phyloP scores from a whole-genome alignment of 2,113 vertebrate genomes.

The Tetrao urogallus region DNA sequence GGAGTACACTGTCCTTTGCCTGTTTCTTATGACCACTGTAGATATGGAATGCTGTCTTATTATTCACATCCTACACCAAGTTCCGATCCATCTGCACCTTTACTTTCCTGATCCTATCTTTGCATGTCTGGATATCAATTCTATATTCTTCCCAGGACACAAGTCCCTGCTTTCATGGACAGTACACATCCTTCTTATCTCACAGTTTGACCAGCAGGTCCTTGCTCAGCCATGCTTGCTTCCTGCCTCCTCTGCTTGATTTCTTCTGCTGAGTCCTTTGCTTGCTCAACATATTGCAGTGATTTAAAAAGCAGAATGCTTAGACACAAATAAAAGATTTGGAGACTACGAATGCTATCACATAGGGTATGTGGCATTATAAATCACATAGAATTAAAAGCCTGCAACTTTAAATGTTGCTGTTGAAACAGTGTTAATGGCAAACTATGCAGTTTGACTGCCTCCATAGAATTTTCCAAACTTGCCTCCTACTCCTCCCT shows the following conservation, averaged over 20 bases:
- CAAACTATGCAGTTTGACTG: not conserved
- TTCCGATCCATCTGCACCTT: not conserved
- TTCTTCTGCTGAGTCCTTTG: not conserved
- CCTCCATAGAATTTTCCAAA: not conserved
- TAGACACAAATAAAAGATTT: constrained; percentile 60
- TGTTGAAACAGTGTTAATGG: constrained; percentile 35
- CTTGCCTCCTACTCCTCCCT: not conserved
- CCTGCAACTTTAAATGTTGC: constrained; percentile 35
- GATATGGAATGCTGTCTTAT: not conserved
- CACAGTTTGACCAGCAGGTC: not conserved
- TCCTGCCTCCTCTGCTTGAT: not conserved
- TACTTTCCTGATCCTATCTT: not conserved
- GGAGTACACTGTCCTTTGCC: no score
- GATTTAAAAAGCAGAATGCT: constrained; percentile 49
- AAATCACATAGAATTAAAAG: constrained; percentile 27
- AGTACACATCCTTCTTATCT: not conserved
- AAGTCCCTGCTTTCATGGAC: not conserved
- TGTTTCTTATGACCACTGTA: not conserved
- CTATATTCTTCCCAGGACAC: not conserved
- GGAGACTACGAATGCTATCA: constrained; percentile 54
- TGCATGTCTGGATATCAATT: not conserved
- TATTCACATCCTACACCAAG: not conserved
- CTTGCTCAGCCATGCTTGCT: not conserved
- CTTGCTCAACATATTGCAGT: constrained; percentile 57
- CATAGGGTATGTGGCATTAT: constrained; percentile 17